Evolutionary conservation across 2,797 vertebrate species (phyloP).

Genomic region (Hoplostethus mediterraneus): DNA sequence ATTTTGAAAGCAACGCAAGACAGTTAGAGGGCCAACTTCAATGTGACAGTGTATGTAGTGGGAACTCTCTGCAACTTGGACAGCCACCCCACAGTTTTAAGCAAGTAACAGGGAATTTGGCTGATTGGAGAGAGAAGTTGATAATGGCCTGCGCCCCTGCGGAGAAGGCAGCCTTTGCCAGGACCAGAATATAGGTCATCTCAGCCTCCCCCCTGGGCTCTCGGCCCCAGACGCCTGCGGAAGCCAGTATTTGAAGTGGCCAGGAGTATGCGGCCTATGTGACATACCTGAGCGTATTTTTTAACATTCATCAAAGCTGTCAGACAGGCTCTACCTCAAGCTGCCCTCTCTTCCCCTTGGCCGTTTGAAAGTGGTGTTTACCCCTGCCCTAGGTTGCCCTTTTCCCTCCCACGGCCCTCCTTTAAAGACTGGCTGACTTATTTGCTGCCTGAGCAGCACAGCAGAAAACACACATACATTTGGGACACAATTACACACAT

Average conservation of each 20-base stretch:
- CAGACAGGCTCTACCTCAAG: conserved; percentile 70
- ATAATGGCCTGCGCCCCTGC: conserved; percentile 68
- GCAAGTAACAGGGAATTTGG: conserved; percentile 57
- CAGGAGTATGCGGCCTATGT: conserved; percentile 73
- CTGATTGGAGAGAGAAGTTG: conserved; percentile 67
- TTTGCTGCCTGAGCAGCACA: conserved; percentile 39
- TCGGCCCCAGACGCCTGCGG: conserved; percentile 52
- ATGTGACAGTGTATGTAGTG: conserved; percentile 14
- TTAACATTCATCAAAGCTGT: conserved; percentile 81
- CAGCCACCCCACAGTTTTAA: conserved; percentile 28
- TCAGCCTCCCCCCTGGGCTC: conserved; percentile 59
- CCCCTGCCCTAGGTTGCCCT: conserved; percentile 71
- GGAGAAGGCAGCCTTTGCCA: conserved; percentile 71
- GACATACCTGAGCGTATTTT: conserved; percentile 82
- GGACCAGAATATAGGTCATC: conserved; percentile 82
- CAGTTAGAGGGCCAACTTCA: not conserved
- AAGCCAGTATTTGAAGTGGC: conserved; percentile 75
- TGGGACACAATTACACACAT: not conserved
- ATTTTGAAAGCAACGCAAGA: not conserved
- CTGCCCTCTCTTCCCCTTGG: conserved; percentile 61
- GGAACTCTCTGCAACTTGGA: not conserved
- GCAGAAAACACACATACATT: conserved; percentile 34
- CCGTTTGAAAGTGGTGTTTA: conserved; percentile 73
- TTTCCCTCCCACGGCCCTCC: conserved; percentile 53
- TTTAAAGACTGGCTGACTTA: conserved; percentile 30